These are phyloP conservation scores for Upupa epops DNA, from an alignment of 2,113 vertebrate species.

Conservation along the genomic window DNA sequence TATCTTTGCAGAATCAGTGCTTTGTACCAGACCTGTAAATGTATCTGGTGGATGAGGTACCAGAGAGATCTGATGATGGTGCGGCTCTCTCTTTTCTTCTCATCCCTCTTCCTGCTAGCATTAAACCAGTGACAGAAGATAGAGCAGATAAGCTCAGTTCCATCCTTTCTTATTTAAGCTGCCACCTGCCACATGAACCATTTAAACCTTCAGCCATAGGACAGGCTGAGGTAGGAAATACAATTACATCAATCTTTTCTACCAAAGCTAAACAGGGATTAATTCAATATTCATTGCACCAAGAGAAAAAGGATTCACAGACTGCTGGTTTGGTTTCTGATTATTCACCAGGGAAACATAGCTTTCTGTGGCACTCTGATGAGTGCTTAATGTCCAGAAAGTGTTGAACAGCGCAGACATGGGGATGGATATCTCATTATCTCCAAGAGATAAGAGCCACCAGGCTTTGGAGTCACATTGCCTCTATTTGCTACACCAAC, in stretches of 20 bases:
- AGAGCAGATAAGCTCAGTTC: neutral
- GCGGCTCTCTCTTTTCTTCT: neutral
- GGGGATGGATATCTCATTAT: neutral
- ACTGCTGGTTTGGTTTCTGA: neutral
- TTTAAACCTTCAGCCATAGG: neutral
- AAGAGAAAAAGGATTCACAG: neutral
- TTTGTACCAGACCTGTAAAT: neutral
- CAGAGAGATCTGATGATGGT: neutral
- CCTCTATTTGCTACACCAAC: neutral
- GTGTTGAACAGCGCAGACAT: neutral
- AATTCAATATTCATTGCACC: neutral
- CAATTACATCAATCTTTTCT: neutral
- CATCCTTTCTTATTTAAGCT: neutral
- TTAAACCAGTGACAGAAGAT: neutral
- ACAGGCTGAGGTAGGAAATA: neutral
- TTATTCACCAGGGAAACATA: neutral
- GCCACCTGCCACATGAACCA: neutral
- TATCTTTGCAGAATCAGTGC: neutral
- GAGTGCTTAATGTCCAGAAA: neutral
- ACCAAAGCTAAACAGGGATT: neutral
- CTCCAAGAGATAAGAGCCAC: neutral
- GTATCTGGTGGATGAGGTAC: neutral
- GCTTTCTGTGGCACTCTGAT: neutral
- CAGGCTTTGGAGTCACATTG: neutral
- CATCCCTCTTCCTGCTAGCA: neutral